Conservation (phyloP, 2,797 vertebrate species). For the Calcarius lapponicus region DNA sequence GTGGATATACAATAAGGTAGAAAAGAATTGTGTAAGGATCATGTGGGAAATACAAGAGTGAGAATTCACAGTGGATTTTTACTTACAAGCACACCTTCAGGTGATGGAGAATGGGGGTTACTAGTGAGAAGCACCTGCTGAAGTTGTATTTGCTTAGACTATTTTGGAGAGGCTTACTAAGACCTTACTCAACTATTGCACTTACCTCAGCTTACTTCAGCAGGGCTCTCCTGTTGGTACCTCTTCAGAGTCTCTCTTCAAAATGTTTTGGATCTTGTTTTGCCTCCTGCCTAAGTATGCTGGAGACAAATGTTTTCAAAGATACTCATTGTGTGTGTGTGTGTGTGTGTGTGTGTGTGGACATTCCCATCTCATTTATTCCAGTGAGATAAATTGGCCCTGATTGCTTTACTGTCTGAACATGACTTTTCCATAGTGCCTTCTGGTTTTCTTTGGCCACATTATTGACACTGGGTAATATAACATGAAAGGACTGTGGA, state of each 20-base stretch:
- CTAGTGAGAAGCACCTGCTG: not conserved
- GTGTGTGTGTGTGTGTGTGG: not conserved
- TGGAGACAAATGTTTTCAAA: not conserved
- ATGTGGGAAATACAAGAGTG: not conserved
- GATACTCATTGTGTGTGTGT: not conserved
- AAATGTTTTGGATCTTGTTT: not conserved
- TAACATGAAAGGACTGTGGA: conserved; percentile 61
- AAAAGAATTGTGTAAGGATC: not conserved
- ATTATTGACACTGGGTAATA: conserved; percentile 57
- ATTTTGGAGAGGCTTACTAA: not conserved
- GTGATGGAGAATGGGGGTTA: not conserved
- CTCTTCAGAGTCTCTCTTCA: not conserved
- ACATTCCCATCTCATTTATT: not conserved
- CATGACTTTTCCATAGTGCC: not conserved
- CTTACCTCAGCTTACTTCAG: not conserved
- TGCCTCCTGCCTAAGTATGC: not conserved
- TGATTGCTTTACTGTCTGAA: conserved; percentile 41
- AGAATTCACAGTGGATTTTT: not conserved
- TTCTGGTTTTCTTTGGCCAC: conserved; percentile 42
- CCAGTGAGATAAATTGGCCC: conserved; percentile 27
- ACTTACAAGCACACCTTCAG: not conserved
- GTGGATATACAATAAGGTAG: not conserved
- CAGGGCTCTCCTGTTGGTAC: not conserved
- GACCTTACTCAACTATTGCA: not conserved
- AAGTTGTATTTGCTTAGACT: not conserved